Percentiles rank a stretch among this genome's conserved stretches.
Evolutionary conservation across 2,113 vertebrate genomes (phyloP).

Genomic region (Zosterops lateralis): DNA sequence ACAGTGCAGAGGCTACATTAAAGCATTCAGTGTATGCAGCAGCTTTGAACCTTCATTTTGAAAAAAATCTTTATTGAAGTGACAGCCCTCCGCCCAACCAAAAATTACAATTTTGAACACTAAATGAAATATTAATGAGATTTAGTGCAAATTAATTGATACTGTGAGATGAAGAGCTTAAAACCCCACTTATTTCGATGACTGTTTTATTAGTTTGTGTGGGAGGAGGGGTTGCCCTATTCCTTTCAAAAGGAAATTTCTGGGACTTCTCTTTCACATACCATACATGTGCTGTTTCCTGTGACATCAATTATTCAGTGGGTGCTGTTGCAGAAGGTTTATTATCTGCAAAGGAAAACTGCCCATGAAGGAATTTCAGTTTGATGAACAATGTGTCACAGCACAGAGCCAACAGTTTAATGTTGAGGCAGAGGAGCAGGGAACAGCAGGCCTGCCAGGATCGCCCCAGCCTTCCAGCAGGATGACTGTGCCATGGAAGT

Average conservation of each 20-base stretch:
- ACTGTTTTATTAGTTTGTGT: background rate
- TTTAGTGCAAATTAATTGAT: background rate
- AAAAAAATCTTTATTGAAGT: background rate
- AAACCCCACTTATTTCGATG: background rate
- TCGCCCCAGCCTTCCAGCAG: fast-evolving
- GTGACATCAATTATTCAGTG: background rate
- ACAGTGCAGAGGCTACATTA: background rate
- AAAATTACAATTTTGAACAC: background rate
- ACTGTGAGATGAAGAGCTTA: background rate
- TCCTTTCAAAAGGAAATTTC: background rate
- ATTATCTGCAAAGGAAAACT: background rate
- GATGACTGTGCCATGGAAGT: background rate
- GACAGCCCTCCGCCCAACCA: background rate
- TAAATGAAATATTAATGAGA: background rate
- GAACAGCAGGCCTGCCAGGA: background rate
- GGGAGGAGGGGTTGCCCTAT: background rate
- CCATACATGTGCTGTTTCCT: background rate
- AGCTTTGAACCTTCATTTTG: conserved; percentile 16
- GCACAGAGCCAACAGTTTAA: background rate
- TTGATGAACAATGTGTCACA: background rate
- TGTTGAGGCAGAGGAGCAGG: background rate
- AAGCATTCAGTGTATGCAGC: background rate
- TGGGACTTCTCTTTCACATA: background rate
- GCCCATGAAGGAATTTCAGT: background rate
- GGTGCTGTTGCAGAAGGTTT: background rate